Evolutionary conservation across 2,888 invertebrate genomes (phyloP).

Genomic region (Drosophila cognata): DNA sequence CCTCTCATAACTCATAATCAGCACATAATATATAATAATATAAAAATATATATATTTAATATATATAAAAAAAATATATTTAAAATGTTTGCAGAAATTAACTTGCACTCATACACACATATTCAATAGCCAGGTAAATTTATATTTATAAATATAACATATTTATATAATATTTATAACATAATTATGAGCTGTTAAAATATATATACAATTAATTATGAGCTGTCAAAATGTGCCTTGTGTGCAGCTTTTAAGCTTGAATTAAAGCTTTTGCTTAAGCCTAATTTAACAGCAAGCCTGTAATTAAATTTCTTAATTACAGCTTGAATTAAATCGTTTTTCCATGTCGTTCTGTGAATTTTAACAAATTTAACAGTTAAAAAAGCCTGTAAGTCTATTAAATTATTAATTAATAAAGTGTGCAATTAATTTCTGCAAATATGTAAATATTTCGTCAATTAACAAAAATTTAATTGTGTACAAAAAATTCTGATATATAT

Average conservation of each 20-base stretch:
- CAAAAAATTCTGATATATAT: neutral
- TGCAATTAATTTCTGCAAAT: constrained; percentile 10
- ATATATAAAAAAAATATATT: neutral
- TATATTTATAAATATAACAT: neutral
- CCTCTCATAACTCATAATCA: neutral
- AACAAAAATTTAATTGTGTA: neutral
- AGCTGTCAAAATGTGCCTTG: neutral
- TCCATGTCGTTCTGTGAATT: neutral
- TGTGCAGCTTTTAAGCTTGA: neutral
- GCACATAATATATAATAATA: neutral
- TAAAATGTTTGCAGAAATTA: constrained; percentile 2
- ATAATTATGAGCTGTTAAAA: neutral
- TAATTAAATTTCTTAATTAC: neutral
- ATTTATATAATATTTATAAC: neutral
- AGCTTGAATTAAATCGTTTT: neutral
- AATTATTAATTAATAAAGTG: neutral
- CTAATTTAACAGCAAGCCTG: neutral
- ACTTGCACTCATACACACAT: neutral
- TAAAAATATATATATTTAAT: neutral
- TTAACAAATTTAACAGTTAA: neutral
- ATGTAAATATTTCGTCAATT: constrained; percentile 2
- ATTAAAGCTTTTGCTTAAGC: neutral
- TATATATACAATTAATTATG: neutral
- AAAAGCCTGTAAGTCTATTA: neutral
- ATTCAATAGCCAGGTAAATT: neutral